These are phyloP conservation scores for Malacoctenus gilli DNA, from an alignment of 2,797 vertebrate genomes.

Conservation along the genomic window DNA sequence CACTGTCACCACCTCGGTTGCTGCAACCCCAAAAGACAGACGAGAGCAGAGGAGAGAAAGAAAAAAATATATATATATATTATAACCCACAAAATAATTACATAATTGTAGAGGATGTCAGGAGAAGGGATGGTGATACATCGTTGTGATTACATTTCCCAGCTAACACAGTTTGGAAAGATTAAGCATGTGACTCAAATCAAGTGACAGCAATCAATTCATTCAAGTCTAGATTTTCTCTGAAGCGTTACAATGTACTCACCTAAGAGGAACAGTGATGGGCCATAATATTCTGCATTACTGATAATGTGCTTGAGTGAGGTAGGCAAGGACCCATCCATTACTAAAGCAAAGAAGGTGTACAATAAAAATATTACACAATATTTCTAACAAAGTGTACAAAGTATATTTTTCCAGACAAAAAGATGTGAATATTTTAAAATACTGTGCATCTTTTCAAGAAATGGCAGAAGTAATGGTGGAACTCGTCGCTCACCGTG, in stretches of 20 bases:
- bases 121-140: conserved; percentile 5
- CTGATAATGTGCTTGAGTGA: conserved; percentile 99
- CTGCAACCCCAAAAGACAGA: conserved; percentile 72
- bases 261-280: conserved; percentile 96
- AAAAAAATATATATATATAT: conserved; percentile 19
- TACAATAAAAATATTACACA: conserved; percentile 23
- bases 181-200: background rate
- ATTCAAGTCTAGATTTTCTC: no score
- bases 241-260: conserved; percentile 56
- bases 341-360: conserved; percentile 82
- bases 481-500: conserved; percentile 82
- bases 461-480: no score
- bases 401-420: no score
- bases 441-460: no score
- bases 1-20: conserved; percentile 97
- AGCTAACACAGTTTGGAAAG: no score
- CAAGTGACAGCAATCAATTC: no score
- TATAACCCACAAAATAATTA: conserved; percentile 18
- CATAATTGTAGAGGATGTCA: no score
- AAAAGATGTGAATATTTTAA: background rate
- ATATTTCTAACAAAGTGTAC: no score
- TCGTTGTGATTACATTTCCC: background rate
- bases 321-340: conserved; percentile 98
- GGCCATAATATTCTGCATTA: conserved; percentile 98
- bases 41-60: conserved; percentile 12